Evolutionary conservation across 2,888 invertebrate genomes (phyloP), one percentile per base, ranked within the genome.

Genomic region (Uloborus plumipes): DNA sequence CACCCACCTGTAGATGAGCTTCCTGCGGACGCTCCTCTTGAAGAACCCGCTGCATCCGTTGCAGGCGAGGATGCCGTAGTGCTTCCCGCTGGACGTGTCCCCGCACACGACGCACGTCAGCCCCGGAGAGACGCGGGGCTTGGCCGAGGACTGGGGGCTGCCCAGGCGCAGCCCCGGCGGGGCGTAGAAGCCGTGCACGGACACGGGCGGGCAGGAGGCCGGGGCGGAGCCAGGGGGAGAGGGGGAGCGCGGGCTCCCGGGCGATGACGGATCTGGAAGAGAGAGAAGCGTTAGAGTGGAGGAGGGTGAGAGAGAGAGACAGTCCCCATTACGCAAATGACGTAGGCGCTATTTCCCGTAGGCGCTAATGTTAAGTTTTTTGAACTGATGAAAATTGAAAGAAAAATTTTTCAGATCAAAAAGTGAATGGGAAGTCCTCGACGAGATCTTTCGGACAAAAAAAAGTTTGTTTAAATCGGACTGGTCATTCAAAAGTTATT

Each of bases 11-110:
- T 99, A 99, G 87, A 98, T 98, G 84, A 99, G 93, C 91, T 98
- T 98, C 88, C 98, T 92, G 74, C 98, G 92, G 53, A 99, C 98
- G 86, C 96, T 97, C 85, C 99, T 91, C 89, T 99, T 99, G 91
- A 99, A 99, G 91, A 99, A 99, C 0, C 99, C 99, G 78, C 97
- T 97, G 91, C 99, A 99, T 0, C 99, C 99, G 88, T 99, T 99
- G 90, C 99, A 99, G 0, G 99, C 99, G 85, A 99, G 92, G 88
- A 99, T 98, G 0, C 99, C 98, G 89, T 98, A 98, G 89, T 98
- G 98, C 88, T 98, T 98, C 1, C 98, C 98, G 1, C 96, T 97
- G 87, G 96, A 96, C 9, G 97, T 97, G 89, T 98, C 98, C 0
- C 98, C 98, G 88, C 98, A 98, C 0, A 99, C 98, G 73, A 98